Evolutionary conservation across 1,140 invertebrate genomes (phyloP), one percentile per base, ranked within the genome.

Genomic region (Drusus annulatus): DNA sequence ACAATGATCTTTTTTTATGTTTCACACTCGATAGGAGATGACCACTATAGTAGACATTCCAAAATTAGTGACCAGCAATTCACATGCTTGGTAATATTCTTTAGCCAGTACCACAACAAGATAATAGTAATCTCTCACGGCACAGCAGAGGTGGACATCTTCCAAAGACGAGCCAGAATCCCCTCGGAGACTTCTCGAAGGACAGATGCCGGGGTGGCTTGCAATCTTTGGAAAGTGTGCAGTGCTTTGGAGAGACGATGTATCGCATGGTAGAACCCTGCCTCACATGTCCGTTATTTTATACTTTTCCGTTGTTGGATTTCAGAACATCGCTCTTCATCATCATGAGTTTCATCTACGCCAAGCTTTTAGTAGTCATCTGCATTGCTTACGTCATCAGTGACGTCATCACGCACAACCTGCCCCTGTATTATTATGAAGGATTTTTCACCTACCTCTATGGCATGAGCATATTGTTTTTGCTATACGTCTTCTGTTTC

Each of bases 361-460:
- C 95, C 83, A 97, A 97, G 87, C 93, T 98, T 36, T 90, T 98
- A 86, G 94, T 98, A 81, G 96, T 98, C 76, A 93, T 97, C 19
- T 98, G 96, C 91, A 93, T 98, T 86, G 96, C 96, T 77, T 97
- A 96, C 87, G 95, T 98, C 83, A 95, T 98, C 86, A 96, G 96
- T 85, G 96, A 98, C 91, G 96, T 97, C 84, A 95, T 97, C 84
- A 98, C 96, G 75, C 95, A 97, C 88, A 96, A 95, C 88, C 91
- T 98, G 79, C 96, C 97, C 69, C 92, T 97, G 45, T 92, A 94
- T 87, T 97, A 96, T 89, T 97, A 98, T 91, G 96, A 99, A 93
- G 96, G 95, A 79, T 98, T 99, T 91, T 99, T 98, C 91, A 97
- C 98, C 60, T 99, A 98, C 89, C 92, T 99, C 60, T 99, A 99